Conservation (phyloP, 2,888 invertebrate genomes). For the Nymphalis urticae region DNA sequence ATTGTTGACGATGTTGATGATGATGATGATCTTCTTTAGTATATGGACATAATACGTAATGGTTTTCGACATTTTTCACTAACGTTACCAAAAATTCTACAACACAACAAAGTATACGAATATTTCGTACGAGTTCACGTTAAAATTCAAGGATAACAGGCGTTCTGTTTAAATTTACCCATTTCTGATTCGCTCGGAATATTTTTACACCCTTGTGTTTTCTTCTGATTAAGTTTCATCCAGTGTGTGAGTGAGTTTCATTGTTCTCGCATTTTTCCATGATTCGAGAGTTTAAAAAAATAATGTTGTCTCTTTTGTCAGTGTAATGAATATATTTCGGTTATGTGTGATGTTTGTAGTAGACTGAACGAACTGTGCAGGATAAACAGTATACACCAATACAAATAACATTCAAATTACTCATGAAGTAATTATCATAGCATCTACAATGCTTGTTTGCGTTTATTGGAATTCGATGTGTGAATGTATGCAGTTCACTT, state of each 20-base stretch:
- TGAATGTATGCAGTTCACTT: neutral
- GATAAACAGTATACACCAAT: neutral
- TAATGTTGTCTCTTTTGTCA: slow-evolving; percentile 11
- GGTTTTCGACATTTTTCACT: no score
- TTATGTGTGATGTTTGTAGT: neutral
- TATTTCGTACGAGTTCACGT: slow-evolving; percentile 13
- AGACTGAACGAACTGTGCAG: neutral
- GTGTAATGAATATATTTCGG: neutral
- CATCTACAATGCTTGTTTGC: neutral
- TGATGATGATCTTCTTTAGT: no score
- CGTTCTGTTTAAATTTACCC: slow-evolving; percentile 34
- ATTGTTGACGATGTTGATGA: no score
- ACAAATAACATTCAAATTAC: neutral
- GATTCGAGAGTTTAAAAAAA: slow-evolving; percentile 34
- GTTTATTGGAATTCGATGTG: neutral
- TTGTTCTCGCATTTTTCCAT: slow-evolving; percentile 22
- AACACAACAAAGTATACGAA: slow-evolving; percentile 5
- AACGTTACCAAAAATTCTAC: no score
- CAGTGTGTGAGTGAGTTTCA: slow-evolving; percentile 18
- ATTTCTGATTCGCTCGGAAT: slow-evolving; percentile 28
- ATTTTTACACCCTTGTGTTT: slow-evolving; percentile 32
- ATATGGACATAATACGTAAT: no score
- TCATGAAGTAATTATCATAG: neutral
- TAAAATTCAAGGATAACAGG: slow-evolving; percentile 32
- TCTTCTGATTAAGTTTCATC: slow-evolving; percentile 36